Conservation (phyloP, 2,797 vertebrate genomes). For the Peromyscus aztecus region DNA sequence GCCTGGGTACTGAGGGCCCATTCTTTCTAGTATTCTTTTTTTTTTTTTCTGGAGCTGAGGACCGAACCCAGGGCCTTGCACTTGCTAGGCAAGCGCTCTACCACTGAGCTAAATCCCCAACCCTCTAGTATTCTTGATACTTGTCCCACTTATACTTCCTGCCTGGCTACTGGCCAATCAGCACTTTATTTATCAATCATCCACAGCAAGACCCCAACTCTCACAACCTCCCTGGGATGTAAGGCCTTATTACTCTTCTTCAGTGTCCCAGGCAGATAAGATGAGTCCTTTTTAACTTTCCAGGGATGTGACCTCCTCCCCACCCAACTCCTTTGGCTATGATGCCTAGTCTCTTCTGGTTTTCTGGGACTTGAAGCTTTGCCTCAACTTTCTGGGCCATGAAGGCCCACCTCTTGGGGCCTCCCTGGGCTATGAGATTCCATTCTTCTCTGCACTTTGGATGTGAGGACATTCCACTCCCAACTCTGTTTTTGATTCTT, state of each 20-base stretch:
- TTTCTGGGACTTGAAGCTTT: neutral
- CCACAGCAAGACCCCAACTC: neutral
- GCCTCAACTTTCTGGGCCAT: neutral
- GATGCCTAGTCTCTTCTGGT: neutral
- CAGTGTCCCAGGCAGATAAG: neutral
- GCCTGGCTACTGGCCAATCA: too few species aligned
- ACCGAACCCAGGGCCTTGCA: too few species aligned
- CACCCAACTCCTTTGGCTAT: neutral
- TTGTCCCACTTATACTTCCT: too few species aligned
- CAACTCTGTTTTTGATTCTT: neutral
- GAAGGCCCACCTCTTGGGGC: neutral
- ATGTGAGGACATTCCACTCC: neutral
- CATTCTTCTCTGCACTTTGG: neutral
- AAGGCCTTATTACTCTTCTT: neutral
- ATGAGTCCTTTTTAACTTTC: neutral
- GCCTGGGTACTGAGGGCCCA: neutral
- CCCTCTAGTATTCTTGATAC: too few species aligned
- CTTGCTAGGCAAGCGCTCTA: too few species aligned
- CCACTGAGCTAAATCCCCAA: too few species aligned
- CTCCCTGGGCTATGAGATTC: neutral
- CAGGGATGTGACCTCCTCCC: neutral
- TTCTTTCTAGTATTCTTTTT: neutral
- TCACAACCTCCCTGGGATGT: neutral
- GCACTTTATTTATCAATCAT: too few species aligned
- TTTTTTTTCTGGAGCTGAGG: too few species aligned